phyloP scores from a whole-genome alignment of 2,888 invertebrate genomes.

The Eueremaeus valkanovi region DNA sequence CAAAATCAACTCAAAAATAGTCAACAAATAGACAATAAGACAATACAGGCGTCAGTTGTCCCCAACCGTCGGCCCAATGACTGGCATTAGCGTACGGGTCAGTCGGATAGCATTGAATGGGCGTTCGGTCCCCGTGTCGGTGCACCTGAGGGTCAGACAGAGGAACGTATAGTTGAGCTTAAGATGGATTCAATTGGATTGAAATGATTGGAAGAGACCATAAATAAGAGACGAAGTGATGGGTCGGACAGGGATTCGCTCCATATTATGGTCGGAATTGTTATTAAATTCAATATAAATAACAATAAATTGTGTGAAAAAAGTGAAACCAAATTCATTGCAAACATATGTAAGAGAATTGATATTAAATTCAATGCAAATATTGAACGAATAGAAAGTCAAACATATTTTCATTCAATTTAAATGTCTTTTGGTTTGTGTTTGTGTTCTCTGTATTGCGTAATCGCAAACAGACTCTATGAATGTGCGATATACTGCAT shows the following conservation, averaged over 20 bases:
- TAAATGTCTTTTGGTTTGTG: no score
- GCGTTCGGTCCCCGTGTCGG: constrained; percentile 44
- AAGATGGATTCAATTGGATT: background rate
- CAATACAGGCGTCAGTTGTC: constrained; percentile 39
- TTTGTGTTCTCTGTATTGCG: no score
- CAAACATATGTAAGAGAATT: no score
- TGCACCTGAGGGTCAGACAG: constrained; percentile 39
- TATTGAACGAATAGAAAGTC: no score
- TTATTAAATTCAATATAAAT: no score
- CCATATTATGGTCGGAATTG: background rate
- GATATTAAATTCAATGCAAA: no score
- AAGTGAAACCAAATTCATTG: no score
- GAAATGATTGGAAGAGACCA: constrained; percentile 13
- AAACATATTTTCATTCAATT: no score
- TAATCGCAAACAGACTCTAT: no score
- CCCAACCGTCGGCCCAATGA: constrained; percentile 43
- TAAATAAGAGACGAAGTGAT: constrained; percentile 16
- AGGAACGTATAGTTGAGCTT: background rate
- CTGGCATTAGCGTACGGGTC: constrained; percentile 41
- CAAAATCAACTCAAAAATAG: no score
- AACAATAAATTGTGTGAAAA: no score
- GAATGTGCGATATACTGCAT: no score
- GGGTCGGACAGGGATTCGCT: background rate
- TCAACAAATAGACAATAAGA: background rate
- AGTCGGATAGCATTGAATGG: constrained; percentile 42